A percentile compares a stretch with the other conserved stretches of the same genome.
phyloP scores from a whole-genome alignment of 2,888 invertebrate genomes.

The Hymenopus coronatus region DNA sequence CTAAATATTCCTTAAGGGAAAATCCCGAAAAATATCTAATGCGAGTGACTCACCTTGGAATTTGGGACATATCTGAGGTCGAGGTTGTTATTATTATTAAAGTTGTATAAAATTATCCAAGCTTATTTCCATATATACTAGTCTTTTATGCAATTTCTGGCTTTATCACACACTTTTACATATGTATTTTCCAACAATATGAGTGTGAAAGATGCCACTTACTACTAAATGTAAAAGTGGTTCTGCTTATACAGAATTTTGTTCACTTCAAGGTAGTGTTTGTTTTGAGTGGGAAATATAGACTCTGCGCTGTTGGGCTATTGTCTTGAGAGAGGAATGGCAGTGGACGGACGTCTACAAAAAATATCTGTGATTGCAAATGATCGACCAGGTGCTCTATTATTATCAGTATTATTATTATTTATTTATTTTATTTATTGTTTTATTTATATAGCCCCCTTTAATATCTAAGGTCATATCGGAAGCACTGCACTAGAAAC shows the following conservation, averaged over 20 bases:
- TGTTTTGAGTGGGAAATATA: constrained; percentile 84
- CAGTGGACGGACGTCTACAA: constrained; percentile 76
- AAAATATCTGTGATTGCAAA: constrained; percentile 75
- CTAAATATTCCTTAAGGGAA: too few species aligned
- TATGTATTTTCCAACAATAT: background rate
- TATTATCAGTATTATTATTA: too few species aligned
- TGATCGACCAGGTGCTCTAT: constrained; percentile 84
- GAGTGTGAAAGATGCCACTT: background rate
- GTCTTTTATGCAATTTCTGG: background rate
- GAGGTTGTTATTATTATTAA: too few species aligned
- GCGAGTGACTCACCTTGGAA: too few species aligned
- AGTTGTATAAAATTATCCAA: too few species aligned
- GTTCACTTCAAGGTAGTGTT: constrained; percentile 69
- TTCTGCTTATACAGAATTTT: background rate
- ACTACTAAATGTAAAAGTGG: background rate
- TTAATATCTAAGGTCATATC: too few species aligned
- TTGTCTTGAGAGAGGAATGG: constrained; percentile 83
- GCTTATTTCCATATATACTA: background rate
- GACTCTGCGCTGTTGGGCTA: constrained; percentile 87
- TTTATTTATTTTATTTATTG: too few species aligned
- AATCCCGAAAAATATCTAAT: too few species aligned
- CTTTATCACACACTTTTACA: background rate
- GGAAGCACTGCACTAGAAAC: too few species aligned
- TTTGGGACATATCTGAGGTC: too few species aligned
- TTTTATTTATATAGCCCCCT: too few species aligned